Conservation (phyloP, 2,113 vertebrate genomes). For the Vidua macroura region DNA sequence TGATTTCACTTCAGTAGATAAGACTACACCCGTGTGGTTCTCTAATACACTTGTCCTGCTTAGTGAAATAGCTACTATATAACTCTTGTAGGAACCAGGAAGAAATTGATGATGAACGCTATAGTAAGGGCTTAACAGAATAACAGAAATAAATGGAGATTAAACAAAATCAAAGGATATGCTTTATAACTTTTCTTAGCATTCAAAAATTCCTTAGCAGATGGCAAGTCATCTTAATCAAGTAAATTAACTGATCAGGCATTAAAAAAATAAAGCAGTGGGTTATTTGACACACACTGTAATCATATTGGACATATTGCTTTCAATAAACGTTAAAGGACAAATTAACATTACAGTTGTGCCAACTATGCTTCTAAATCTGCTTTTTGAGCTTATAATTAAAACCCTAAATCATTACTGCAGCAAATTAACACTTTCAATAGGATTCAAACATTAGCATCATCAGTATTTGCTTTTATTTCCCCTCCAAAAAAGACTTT, state of each 20-base stretch:
- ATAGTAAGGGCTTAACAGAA: slow-evolving; percentile 15
- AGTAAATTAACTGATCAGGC: slow-evolving; percentile 73
- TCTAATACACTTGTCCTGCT: neutral
- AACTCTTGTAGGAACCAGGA: neutral
- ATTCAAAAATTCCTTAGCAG: slow-evolving; percentile 73
- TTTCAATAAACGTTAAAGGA: slow-evolving; percentile 79
- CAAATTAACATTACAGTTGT: slow-evolving; percentile 77
- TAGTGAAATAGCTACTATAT: neutral
- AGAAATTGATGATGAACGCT: slow-evolving; percentile 11
- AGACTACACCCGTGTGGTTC: neutral
- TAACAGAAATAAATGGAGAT: slow-evolving; percentile 7
- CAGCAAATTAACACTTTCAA: slow-evolving; percentile 68
- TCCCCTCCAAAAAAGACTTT: neutral
- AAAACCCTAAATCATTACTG: slow-evolving; percentile 72
- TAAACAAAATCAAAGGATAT: slow-evolving; percentile 41
- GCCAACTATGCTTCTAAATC: slow-evolving; percentile 69
- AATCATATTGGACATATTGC: slow-evolving; percentile 78
- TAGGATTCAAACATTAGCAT: slow-evolving; percentile 44
- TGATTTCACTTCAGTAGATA: neutral
- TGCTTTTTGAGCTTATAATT: slow-evolving; percentile 73
- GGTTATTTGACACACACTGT: slow-evolving; percentile 76
- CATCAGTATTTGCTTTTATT: slow-evolving; percentile 3
- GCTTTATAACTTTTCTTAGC: slow-evolving; percentile 49
- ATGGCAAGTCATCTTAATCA: slow-evolving; percentile 78
- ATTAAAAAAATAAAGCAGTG: slow-evolving; percentile 66